Conservation (phyloP, 2,888 invertebrate genomes). For the Cremastinae sp. region DNA sequence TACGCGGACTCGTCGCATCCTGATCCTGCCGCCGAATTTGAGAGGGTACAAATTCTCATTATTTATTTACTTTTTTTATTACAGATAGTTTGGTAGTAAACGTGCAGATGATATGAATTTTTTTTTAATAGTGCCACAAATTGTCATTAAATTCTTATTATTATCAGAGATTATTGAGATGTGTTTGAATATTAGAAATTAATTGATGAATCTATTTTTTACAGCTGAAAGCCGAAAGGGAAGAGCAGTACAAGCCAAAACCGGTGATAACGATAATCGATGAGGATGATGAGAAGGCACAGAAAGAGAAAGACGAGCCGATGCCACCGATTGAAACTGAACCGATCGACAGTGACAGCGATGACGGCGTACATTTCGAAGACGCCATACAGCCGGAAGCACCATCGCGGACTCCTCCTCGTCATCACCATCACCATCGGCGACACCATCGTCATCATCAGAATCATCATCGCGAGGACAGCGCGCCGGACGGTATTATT, state of each 20-base stretch:
- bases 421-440: conserved; percentile 77
- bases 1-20: conserved; percentile 85
- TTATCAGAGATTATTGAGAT: too few species aligned
- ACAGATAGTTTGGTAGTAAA: too few species aligned
- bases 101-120: too few species aligned
- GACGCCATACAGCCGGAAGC: conserved; percentile 74
- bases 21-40: conserved; percentile 85
- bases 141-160: too few species aligned
- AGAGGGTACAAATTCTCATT: conserved; percentile 81
- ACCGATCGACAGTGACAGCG: conserved; percentile 87
- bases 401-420: conserved; percentile 75
- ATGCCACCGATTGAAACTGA: conserved; percentile 86
- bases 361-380: conserved; percentile 77
- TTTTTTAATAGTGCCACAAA: too few species aligned
- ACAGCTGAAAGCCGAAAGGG: conserved; percentile 87
- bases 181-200: too few species aligned
- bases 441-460: conserved; percentile 78
- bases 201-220: too few species aligned
- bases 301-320: conserved; percentile 77
- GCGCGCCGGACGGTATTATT: conserved; percentile 69
- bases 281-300: conserved; percentile 79
- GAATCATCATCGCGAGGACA: conserved; percentile 76
- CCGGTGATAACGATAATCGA: conserved; percentile 85
- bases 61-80: conserved; percentile 29
- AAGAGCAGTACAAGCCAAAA: conserved; percentile 91